These are phyloP conservation scores for Chirona hameri DNA, from an alignment of 2,888 invertebrate species.

Conservation along the genomic window DNA sequence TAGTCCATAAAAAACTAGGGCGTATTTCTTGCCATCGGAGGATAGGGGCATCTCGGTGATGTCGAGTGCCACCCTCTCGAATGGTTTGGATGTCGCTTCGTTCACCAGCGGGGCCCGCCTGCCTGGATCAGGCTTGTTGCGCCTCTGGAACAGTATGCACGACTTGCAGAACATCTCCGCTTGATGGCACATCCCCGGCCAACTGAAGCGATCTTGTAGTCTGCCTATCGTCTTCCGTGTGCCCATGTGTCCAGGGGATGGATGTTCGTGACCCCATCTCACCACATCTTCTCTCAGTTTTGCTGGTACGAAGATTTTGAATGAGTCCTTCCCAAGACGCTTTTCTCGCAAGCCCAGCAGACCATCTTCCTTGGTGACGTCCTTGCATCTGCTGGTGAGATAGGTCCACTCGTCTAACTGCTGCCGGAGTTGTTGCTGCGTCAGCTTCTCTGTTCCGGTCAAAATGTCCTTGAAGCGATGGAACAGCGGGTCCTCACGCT, in stretches of 20 bases:
- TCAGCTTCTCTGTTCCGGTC: not conserved
- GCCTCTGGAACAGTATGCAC: not conserved
- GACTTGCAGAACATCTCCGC: not conserved
- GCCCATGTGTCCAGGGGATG: not conserved
- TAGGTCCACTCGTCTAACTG: not conserved
- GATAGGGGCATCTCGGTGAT: not conserved
- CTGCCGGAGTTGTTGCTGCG: not conserved
- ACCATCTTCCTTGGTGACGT: not conserved
- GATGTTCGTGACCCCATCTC: not conserved
- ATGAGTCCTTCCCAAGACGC: not conserved
- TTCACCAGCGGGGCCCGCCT: not conserved
- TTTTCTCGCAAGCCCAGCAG: not conserved
- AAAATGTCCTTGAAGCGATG: not conserved
- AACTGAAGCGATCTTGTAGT: not conserved
- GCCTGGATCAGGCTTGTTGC: not conserved
- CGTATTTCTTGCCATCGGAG: not conserved
- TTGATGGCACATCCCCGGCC: not conserved
- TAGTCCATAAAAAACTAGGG: not conserved
- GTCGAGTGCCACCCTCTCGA: not conserved
- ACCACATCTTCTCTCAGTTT: not conserved
- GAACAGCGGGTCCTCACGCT: too few relatives aligned
- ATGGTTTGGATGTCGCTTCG: not conserved
- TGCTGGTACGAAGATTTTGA: not conserved
- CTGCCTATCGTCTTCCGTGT: not conserved
- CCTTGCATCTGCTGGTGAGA: not conserved